Percentiles rank a stretch among this genome's conserved stretches.
These are phyloP conservation scores for Cyphomyrmex costatus DNA, from an alignment of 1,140 invertebrate genomes.

Conservation along the genomic window DNA sequence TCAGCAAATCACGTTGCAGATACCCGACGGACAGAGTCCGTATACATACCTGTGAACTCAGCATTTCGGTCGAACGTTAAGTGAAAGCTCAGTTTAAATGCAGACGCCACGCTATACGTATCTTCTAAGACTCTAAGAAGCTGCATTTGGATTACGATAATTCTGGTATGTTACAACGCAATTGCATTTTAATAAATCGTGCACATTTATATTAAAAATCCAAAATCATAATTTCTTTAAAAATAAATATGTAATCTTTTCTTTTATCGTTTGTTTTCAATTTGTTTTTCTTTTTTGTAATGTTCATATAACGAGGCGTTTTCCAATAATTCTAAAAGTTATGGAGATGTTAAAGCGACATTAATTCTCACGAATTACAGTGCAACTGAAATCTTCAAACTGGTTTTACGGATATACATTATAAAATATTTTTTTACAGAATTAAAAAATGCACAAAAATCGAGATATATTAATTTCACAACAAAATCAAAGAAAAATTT, in stretches of 20 bases:
- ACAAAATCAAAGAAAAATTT: no score
- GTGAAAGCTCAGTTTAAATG: constrained; percentile 38
- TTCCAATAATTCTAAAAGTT: not conserved
- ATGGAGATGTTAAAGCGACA: no score
- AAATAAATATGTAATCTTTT: not conserved
- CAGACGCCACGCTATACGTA: not conserved
- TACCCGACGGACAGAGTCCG: not conserved
- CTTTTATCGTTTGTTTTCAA: not conserved
- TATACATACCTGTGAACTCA: constrained; percentile 7
- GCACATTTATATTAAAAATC: not conserved
- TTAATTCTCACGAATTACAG: no score
- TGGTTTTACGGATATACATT: no score
- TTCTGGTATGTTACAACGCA: not conserved
- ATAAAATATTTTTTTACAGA: no score
- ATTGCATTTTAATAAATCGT: not conserved
- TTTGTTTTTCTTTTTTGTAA: not conserved
- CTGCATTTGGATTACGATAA: not conserved
- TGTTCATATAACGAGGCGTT: not conserved
- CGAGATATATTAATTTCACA: no score
- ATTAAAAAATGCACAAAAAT: no score
- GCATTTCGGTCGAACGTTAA: constrained; percentile 10
- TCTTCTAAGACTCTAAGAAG: no score
- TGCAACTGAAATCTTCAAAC: no score
- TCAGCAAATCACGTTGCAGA: constrained; percentile 12
- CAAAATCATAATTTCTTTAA: not conserved